phyloP scores from a whole-genome alignment of 2,113 vertebrate genomes.

The Casuarius casuarius region DNA sequence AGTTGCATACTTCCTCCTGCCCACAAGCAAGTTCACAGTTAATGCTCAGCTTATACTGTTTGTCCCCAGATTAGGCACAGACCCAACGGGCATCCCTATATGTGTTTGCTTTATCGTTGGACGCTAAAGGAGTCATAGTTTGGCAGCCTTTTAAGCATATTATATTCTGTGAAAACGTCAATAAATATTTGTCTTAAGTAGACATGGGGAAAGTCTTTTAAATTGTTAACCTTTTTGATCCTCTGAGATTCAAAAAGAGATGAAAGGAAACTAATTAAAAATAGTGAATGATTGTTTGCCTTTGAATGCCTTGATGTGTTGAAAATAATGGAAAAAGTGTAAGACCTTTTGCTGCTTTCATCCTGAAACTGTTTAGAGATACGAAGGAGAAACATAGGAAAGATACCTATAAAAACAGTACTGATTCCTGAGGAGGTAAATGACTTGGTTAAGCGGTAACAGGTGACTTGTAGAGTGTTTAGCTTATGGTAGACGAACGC shows the following conservation, averaged over 20 bases:
- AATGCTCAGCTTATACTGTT: not conserved
- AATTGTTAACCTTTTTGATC: not conserved
- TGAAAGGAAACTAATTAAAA: not conserved
- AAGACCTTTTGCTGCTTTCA: not conserved
- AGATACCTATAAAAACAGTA: not conserved
- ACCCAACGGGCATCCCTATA: not conserved
- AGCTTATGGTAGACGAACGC: not conserved
- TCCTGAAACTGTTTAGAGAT: not conserved
- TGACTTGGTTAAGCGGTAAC: not conserved
- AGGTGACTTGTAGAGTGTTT: not conserved
- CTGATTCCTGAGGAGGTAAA: not conserved
- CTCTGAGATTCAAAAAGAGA: not conserved
- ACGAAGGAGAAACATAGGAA: not conserved
- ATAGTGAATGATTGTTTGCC: not conserved
- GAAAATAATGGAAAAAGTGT: not conserved
- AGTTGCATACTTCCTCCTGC: not conserved
- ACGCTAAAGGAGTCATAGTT: not conserved
- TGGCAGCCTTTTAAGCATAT: not conserved
- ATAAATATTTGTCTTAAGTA: not conserved
- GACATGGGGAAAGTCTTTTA: not conserved
- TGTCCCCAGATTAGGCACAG: not conserved
- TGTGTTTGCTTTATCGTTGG: not conserved
- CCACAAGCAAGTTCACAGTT: not conserved
- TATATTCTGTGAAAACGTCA: not conserved
- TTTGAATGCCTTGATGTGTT: not conserved